Base-by-base conservation (phyloP, 2,888 invertebrate genomes). In the Pteria penguin region DNA sequence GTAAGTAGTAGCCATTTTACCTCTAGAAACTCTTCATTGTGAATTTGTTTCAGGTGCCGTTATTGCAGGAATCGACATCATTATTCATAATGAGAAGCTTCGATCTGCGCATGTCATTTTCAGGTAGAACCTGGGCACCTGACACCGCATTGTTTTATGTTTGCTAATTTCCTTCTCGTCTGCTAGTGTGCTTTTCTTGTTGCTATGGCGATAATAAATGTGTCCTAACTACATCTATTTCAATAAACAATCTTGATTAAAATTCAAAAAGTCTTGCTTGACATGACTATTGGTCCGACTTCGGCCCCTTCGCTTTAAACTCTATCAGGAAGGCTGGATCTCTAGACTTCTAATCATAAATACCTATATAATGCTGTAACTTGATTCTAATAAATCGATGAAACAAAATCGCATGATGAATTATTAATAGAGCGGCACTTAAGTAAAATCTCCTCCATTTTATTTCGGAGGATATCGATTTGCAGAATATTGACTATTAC, bases 81-180 rank as follows among this genome's bases (percentile, higher is more conserved):
- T 80, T 76, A 78, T 78, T 75, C 74, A 80, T 78, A 78, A 76
- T 63, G 68, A 65, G 54, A 71, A 69, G 65, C 29, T 57, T 52
- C 66, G 66, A 66, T 76, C 54, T 82, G 82, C 82, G 84, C 86
- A 85, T 83, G 84, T n/a, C 79, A 78, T 81, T 65, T 57, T 36
- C 82, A 81, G 82, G 85, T 85, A 76, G 84, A 83, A 54, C 22
- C 32, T 82, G 82, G 83, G 82, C 82, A 81, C 80, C 83, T 83
- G 83, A 78, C 72, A 75, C 79, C 70, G 74, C 66, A 76, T 72
- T 68, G 67, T 72, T 62, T 77, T 62, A 71, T 58, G 66, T 69
- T 72, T 72, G 72, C 61, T 71, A 72, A 67, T 75, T 76, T 69
- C 29, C 76, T 54, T 52, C 74, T 72, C 76, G 69, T 54, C 74